Percentiles rank a stretch among this genome's conserved stretches.
These are phyloP conservation scores for Dorcus hopei DNA, from an alignment of 2,888 invertebrate species.

Conservation along the genomic window DNA sequence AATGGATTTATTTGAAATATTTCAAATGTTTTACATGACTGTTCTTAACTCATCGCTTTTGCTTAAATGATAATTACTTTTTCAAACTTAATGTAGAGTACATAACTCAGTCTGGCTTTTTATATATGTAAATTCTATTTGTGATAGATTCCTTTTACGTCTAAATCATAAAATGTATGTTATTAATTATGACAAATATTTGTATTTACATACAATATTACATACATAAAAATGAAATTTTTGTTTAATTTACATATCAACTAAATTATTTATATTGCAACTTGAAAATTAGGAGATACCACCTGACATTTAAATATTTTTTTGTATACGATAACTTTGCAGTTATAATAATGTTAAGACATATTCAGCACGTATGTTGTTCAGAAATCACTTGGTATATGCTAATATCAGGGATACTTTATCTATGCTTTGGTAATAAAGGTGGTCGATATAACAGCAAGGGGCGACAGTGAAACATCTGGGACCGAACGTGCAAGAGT, in stretches of 20 bases:
- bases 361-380: too few species aligned
- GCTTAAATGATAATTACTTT: conserved; percentile 2
- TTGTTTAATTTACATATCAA: not conserved
- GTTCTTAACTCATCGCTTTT: not conserved
- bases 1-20: not conserved
- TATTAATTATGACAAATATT: conserved; percentile 35
- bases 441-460: too few species aligned
- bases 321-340: too few species aligned
- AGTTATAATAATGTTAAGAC: too few species aligned
- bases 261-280: too few species aligned
- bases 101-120: not conserved
- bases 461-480: too few species aligned
- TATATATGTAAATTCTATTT: conserved; percentile 22
- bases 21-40: conserved; percentile 4
- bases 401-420: too few species aligned
- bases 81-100: not conserved
- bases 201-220: conserved; percentile 27
- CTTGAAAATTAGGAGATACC: too few species aligned
- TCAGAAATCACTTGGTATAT: too few species aligned
- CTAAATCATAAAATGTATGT: conserved; percentile 39
- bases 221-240: conserved; percentile 15
- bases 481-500: too few species aligned
- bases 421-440: too few species aligned
- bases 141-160: conserved; percentile 42
- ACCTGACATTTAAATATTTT: too few species aligned